Evolutionary conservation across 2,888 invertebrate genomes (phyloP), one percentile per base, ranked within the genome.

Genomic region (Leucania comma): DNA sequence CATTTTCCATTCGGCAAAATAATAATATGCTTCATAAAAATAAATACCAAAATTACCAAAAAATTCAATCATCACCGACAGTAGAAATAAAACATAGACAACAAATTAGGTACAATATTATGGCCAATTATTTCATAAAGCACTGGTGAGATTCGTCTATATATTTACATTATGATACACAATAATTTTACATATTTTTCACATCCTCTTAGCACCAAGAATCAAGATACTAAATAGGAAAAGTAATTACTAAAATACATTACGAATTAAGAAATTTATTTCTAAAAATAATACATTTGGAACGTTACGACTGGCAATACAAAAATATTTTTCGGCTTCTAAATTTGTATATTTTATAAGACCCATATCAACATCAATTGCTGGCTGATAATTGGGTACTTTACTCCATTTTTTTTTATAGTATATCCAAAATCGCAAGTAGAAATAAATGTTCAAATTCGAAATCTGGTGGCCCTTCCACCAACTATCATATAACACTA

Each of bases 101-200:
- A 74, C 72, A 74, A 54, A 61, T 57, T 54, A 83, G 82, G 86
- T 85, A 84, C 81, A 79, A 73, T 73, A 75, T 75, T 78, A 85
- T 86, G 86, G 85, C 86, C 75, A 75, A 79, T 82, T 56, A 65
- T 56, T 64, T 69, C 6, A 56, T 69, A 73, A 58, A 62, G 67
- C 67, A 77, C 61, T 75, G 62, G 67, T 56, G 85, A 86, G 82
- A 81, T 77, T 84, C 75, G 61, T 72, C 12, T 64, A 68, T 32
- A 48, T 78, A 82, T 80, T 69, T 78, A 83, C 81, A 78, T 10
- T 70, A 72, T 78, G 10, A 24, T 73, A 80, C 67, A 78, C 68
- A 54, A 42, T 50, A 64, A 80, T 69, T 80, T 82, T 66, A 82
- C 24, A 74, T 22, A 26, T 24, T 29, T 65, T 74, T 67, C 59